Base-by-base conservation (phyloP, 2,113 vertebrate species). In the Brachionichthys hirsutus region DNA sequence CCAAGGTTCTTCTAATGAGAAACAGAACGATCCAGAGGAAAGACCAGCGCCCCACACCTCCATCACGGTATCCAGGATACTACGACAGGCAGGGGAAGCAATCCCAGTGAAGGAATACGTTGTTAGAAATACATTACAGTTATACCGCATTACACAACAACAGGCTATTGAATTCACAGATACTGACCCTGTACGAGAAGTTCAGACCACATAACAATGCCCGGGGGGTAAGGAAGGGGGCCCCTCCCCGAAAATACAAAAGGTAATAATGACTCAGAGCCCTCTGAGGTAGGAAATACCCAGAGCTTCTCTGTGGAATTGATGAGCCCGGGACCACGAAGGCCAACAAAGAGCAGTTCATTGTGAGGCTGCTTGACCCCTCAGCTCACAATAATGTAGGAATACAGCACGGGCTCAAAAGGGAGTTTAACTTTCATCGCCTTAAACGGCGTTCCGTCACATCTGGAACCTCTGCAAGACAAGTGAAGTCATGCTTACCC, bases 161-260 rank as follows among this genome's bases (percentile, higher is more conserved):
- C 45, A 40, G 12, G 34, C 42, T 8, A 8, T 44, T 63, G 70
- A 48, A 16, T 48, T 16, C 51, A 64, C 42, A 49, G 70, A 82
- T 64, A 77, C 73, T 53, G 51, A 80, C 62, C 41, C 42, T 57
- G 18, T 15, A 54, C 19, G 9, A 12, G 20, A 52, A 50, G 41
- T 60, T 61, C 19, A 13, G 40, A 45, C 14, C 46, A 17, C 16
- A 71, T 44, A 83, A 84, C 71, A 83, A 83, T 77, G 59, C 57
- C 46, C 62, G 75, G 70, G 2, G 54, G 14, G 49, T n/a, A n/a
- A 58, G 81, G 80, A 76, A 83, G 78, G 75, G 70, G 75, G 77
- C 5, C 67, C 77, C 83, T 87, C 72, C 77, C 79, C 67, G 41
- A 63, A 47, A 79, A 83, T 15, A 81, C 78, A 82, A 87, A n/a